Percentiles rank a stretch among this genome's conserved stretches.
Evolutionary conservation across 2,888 invertebrate species (phyloP).

Genomic region (Resseliella maxima): DNA sequence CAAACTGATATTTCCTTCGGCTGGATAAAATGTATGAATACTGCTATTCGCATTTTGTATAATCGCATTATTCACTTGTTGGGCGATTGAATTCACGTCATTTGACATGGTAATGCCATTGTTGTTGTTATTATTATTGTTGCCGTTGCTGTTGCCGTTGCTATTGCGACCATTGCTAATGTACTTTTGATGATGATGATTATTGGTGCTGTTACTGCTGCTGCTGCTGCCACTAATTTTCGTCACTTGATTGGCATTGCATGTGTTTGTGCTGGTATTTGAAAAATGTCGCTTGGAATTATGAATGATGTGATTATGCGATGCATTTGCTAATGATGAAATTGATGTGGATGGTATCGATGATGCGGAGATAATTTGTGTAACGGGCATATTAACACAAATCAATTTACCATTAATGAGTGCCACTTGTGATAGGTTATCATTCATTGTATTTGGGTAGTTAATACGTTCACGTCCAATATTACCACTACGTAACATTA

Average conservation of each 20-base stretch:
- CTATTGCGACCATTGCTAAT: conserved; percentile 51
- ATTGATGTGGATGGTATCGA: conserved; percentile 4
- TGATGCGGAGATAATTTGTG: conserved; percentile 9
- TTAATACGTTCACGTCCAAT: conserved; percentile 38
- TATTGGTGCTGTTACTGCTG: no score
- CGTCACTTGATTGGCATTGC: conserved; percentile 58
- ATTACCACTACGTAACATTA: conserved; percentile 38
- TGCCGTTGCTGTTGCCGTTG: not conserved
- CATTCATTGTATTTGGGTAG: not conserved
- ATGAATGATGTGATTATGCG: conserved; percentile 21
- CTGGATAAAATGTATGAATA: conserved; percentile 67
- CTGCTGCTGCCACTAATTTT: no score
- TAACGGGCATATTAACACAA: conserved; percentile 50
- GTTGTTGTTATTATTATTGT: not conserved
- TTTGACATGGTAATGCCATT: not conserved
- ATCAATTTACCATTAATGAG: conserved; percentile 54
- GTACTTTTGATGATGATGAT: conserved; percentile 59
- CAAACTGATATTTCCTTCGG: conserved; percentile 67
- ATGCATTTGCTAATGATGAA: not conserved
- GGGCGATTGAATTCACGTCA: conserved; percentile 53
- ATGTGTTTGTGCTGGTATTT: conserved; percentile 56
- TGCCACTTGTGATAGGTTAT: conserved; percentile 38
- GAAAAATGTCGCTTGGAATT: conserved; percentile 40
- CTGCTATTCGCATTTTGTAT: conserved; percentile 64
- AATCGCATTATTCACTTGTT: conserved; percentile 60